Conservation (phyloP, 2,113 vertebrate species). For the Alexandromys fortis region DNA sequence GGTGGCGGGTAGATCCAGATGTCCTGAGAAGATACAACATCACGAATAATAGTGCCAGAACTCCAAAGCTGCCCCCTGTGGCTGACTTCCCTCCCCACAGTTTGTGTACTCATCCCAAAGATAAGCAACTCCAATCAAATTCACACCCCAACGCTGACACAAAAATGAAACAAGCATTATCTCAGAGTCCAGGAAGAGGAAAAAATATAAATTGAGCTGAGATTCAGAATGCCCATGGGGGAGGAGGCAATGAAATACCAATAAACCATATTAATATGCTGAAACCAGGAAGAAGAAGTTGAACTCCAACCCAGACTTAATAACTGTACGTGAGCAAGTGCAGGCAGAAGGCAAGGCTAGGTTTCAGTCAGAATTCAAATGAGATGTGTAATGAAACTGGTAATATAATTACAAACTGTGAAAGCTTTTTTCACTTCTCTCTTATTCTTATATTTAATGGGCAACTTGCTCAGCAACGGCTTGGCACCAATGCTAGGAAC, state of each 20-base stretch:
- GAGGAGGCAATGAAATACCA: conserved; percentile 85
- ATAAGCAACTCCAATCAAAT: conserved; percentile 48
- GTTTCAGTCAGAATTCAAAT: conserved; percentile 84
- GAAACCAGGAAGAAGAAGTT: conserved; percentile 84
- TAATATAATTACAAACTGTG: conserved; percentile 84
- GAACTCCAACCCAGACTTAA: conserved; percentile 86
- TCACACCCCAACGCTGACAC: neutral
- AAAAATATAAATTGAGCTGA: conserved; percentile 85
- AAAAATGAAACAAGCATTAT: conserved; percentile 71
- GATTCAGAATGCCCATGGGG: conserved; percentile 72
- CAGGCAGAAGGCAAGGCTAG: conserved; percentile 75
- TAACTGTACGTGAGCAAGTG: conserved; percentile 84
- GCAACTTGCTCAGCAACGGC: conserved; percentile 64
- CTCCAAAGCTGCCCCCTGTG: neutral
- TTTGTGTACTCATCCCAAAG: conserved; percentile 26
- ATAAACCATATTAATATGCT: conserved; percentile 88
- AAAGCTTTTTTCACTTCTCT: conserved; percentile 64
- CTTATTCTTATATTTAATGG: conserved; percentile 75
- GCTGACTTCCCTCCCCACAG: conserved; percentile 8
- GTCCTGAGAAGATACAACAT: neutral
- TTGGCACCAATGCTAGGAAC: conserved; percentile 28
- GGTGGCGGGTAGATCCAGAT: neutral
- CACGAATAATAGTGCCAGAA: neutral
- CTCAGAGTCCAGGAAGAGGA: conserved; percentile 67
- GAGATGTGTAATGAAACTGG: conserved; percentile 84